phyloP scores from a whole-genome alignment of 2,888 invertebrate genomes.

The Xestia sexstrigata region DNA sequence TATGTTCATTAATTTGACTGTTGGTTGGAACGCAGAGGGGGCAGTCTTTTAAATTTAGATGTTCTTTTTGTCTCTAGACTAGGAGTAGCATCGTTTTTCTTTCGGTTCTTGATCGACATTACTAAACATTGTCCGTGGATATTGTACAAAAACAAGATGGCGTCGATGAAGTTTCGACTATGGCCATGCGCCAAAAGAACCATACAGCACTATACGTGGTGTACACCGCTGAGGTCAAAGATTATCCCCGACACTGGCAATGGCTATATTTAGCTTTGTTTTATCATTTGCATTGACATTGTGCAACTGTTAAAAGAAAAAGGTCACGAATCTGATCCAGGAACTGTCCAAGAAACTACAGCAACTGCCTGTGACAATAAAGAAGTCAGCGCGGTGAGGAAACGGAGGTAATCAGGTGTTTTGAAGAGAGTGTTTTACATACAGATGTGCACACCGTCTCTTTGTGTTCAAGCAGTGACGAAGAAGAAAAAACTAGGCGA shows the following conservation, averaged over 20 bases:
- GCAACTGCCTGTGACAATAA: no score
- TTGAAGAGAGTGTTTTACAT: no score
- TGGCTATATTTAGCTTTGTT: no score
- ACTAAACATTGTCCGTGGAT: background rate
- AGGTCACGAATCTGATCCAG: no score
- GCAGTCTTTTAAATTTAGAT: conserved; percentile 4
- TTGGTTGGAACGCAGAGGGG: conserved; percentile 15
- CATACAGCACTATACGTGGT: background rate
- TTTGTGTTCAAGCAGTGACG: background rate
- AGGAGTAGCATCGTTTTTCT: background rate
- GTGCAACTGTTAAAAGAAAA: no score
- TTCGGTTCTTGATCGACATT: background rate
- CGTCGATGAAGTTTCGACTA: background rate
- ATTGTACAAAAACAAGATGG: background rate
- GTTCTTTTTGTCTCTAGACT: conserved; percentile 17
- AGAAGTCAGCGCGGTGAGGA: no score
- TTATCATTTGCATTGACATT: no score
- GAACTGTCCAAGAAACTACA: no score
- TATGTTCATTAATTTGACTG: conserved; percentile 49
- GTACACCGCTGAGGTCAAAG: background rate
- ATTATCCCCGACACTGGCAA: no score
- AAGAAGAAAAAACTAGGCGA: background rate
- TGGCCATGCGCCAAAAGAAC: background rate
- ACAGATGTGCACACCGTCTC: background rate
- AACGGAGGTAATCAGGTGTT: no score